Base-by-base conservation (phyloP, 2,113 vertebrate genomes). In the Halcyon senegalensis region DNA sequence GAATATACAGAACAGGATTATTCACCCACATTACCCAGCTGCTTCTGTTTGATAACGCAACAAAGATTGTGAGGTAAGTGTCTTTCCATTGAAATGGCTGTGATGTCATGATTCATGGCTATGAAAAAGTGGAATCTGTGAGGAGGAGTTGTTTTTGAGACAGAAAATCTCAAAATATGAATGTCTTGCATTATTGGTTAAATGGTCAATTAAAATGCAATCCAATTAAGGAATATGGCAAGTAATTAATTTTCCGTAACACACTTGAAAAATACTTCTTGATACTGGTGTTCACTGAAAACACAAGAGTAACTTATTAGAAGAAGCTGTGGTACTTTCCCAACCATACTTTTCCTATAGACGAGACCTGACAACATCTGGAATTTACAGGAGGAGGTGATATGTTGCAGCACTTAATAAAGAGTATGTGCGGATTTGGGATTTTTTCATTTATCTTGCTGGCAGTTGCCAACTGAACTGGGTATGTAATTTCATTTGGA, bases 11-110 rank as follows among this genome's bases (percentile, higher is more conserved):
- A 97, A 91, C 62, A 89, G 62, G 69, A 92, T 96, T 91, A 95
- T 97, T 97, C 96, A 97, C 73, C 88, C 90, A 89, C 96, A 94
- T 93, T 90, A 90, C 83, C 92, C 95, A 97, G 92, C 95, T 96
- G 95, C 92, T 97, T 92, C 96, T 96, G 77, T 92, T 91, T 79
- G 80, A 89, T 96, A 96, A 82, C 31, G 55, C 83, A 94, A 72
- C 93, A 58, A 93, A 87, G 80, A 59, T 41, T 89, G 73, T 16
- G 84, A 94, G 89, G 90, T 89, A 96, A 94, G 24, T 89, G 59
- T 82, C 88, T 95, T 93, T 84, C 73, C 66, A 43, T 84, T 37
- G 92, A 69, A 94, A 93, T 89, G 53, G 81, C 27, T 87, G 44
- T 96, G 95, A 93, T 84, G 80, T 93, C 94, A 96, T 41, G 70